Base-by-base conservation (phyloP, 2,797 vertebrate species). In the Aeoliscus strigatus region DNA sequence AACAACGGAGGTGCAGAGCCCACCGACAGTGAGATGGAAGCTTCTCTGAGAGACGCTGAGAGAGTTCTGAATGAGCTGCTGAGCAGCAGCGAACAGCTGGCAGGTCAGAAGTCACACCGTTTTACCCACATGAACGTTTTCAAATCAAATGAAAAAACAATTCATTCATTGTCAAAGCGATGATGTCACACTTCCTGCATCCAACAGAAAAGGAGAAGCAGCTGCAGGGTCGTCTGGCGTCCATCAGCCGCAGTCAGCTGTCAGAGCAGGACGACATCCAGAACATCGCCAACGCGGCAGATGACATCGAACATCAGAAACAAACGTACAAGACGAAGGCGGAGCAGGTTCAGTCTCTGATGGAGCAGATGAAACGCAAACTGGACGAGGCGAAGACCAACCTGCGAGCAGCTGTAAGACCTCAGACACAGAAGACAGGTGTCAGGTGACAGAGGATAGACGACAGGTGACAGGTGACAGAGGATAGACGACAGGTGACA, bases 351-450 rank as follows among this genome's bases (percentile, higher is more conserved):
- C 66, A 27, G 35, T 51, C 9, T 25, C 81, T 94, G 40, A 74
- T 93, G 27, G 36, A 54, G 6, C 78, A 79, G 34, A 82, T 90
- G 60, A 85, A 64, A 38, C 51, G 66, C 39, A 82, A 86, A 34
- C 82, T 98, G 69, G 59, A 78, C 2, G 56, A 63, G 3, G 89
- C 86, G 0, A 70, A 77, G 31, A 15, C 46, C 0, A 35, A 82
- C 28, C 70, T 94, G 21, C 17, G 1, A 12, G 40, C 5, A 23
- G 34, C 68, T 23, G 95, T 96, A 76, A 86, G 86, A 45, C n/a
- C n/a, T n/a, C n/a, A n/a, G n/a, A n/a, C n/a, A n/a, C n/a, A n/a
- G n/a, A n/a, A n/a, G n/a, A n/a, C n/a, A n/a, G n/a, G n/a, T n/a
- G n/a, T n/a, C n/a, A n/a, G n/a, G n/a, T n/a, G n/a, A n/a, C n/a